phyloP scores from a whole-genome alignment of 2,797 vertebrate genomes.

The Argentina silus region DNA sequence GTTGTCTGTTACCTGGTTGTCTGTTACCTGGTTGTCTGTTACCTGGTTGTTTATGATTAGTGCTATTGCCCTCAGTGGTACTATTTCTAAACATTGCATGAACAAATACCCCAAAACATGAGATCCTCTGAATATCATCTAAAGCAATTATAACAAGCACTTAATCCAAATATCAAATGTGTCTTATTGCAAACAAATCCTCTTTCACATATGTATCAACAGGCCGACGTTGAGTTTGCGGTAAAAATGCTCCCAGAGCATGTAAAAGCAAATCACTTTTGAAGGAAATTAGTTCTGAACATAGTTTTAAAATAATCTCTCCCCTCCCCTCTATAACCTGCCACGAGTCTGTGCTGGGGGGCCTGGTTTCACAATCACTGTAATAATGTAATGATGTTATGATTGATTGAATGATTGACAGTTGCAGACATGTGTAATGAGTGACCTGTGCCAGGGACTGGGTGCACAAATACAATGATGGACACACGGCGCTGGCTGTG shows the following conservation, averaged over 20 bases:
- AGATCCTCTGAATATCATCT: neutral
- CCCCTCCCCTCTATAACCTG: conserved; percentile 52
- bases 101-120: too few relatives aligned
- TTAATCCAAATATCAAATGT: neutral
- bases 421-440: conserved; percentile 66
- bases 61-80: too few relatives aligned
- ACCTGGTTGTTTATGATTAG: too few relatives aligned
- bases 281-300: conserved; percentile 70
- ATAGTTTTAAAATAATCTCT: conserved; percentile 68
- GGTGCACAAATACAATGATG: conserved; percentile 52
- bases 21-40: too few relatives aligned
- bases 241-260: conserved; percentile 51
- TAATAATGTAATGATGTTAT: conserved; percentile 68
- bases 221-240: neutral
- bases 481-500: conserved; percentile 53
- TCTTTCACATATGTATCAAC: neutral
- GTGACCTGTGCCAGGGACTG: conserved; percentile 57
- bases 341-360: conserved; percentile 59
- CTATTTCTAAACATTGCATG: too few relatives aligned
- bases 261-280: conserved; percentile 61
- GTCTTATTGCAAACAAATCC: neutral
- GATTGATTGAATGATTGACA: conserved; percentile 81
- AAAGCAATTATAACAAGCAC: neutral
- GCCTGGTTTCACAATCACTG: conserved; percentile 73
- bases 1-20: too few relatives aligned